Evolutionary conservation across 1,140 invertebrate species (phyloP), one percentile per base, ranked within the genome.

Genomic region (Euschistus heros): DNA sequence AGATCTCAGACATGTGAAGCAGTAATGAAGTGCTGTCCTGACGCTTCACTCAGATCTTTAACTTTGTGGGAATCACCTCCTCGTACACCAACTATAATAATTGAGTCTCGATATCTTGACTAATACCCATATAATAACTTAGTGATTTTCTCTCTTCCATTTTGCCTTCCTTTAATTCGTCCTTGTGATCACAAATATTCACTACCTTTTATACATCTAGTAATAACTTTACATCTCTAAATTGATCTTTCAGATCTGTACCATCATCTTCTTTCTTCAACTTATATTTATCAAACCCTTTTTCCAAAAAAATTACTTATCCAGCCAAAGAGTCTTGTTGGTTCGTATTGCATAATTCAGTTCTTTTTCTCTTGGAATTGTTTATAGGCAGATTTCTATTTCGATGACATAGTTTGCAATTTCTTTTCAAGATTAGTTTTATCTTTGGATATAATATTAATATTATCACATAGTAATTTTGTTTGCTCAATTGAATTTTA

Each of bases 201-300:
- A 75, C 72, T 67, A 72, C 78, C 22, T 86, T 80, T 72, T 90
- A 87, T 13, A 92, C 93, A 71, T 97, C 92, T 63, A 98, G 81
- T 74, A 88, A 96, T 78, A 97, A 94, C 92, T 98, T 96, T 0
- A 99, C 78, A 81, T 98, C 95, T 15, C 91, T 79, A 0, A 98
- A 77, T 78, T 98, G 94, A 69, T 97, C 94, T 70, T 88, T 84
- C 13, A 98, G 78, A 15, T 95, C 92, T 0, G 73, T 66, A 2
- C 94, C 80, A 81, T 95, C 88, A 70, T 80, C 72, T 78, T 73
- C 83, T 72, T 86, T 86, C 22, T 69, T 67, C 15, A 69, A 72
- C 70, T 79, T 79, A n/a, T 75, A 73, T 52, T 84, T 78, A 15
- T 79, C 76, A 60, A 85, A 77, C 65, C 85, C 77, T 62, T 80